Evolutionary conservation across 2,888 invertebrate genomes (phyloP).

Genomic region (Drosophila lacicola): DNA sequence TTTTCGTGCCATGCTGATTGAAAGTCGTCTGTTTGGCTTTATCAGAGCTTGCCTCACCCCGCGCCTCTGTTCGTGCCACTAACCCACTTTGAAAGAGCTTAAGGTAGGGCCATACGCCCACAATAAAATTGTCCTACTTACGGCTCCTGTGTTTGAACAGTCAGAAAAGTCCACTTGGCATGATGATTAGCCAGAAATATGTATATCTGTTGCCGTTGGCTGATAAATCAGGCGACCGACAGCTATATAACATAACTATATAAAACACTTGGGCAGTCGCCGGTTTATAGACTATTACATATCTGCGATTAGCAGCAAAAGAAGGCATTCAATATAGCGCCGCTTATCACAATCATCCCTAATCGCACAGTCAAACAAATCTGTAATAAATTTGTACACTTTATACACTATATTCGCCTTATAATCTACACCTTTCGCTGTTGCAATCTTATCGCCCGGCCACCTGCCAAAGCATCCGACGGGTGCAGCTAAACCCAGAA

Average conservation of each 20-base stretch:
- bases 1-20: constrained; percentile 1
- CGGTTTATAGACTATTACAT: constrained; percentile 38
- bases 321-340: constrained; percentile 25
- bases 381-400: constrained; percentile 44
- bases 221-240: constrained; percentile 9
- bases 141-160: neutral
- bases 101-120: constrained; percentile 59
- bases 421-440: constrained; percentile 34
- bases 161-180: neutral
- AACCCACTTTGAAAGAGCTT: constrained; percentile 62
- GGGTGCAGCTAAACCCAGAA: constrained; percentile 41
- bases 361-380: constrained; percentile 47
- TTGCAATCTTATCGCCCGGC: constrained; percentile 56
- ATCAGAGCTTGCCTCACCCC: neutral
- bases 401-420: constrained; percentile 1
- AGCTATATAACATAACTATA: constrained; percentile 2
- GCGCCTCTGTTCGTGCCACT: constrained; percentile 29
- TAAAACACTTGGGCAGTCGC: constrained; percentile 28
- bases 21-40: neutral
- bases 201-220: constrained; percentile 12
- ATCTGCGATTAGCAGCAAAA: constrained; percentile 47
- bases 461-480: constrained; percentile 57
- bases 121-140: neutral
- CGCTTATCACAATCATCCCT: constrained; percentile 48
- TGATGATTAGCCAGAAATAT: constrained; percentile 6